A percentile compares a stretch with the other conserved stretches of the same genome.
These are phyloP conservation scores for Thamnophis elegans DNA, from an alignment of 2,797 vertebrate genomes.

Conservation along the genomic window DNA sequence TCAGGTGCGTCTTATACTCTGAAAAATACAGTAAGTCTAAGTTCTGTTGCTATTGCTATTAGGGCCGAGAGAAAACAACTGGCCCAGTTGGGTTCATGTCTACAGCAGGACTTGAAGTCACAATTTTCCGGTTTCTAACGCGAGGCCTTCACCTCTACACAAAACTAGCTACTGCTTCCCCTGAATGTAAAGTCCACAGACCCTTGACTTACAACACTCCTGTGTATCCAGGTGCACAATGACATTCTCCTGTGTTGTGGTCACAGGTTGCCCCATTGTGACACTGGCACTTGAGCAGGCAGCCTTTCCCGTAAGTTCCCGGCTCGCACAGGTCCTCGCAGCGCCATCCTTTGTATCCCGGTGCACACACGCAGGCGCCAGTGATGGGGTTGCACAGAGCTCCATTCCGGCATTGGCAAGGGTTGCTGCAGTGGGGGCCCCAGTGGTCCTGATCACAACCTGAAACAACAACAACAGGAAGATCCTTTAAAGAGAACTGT, in stretches of 20 bases:
- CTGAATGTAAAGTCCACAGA: not conserved
- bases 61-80: not conserved
- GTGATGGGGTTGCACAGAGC: constrained; percentile 99
- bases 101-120: not conserved
- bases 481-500: fast-evolving
- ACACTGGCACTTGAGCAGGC: constrained; percentile 94
- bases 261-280: constrained; percentile 92
- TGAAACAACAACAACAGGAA: constrained; percentile 63
- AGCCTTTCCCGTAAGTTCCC: constrained; percentile 90
- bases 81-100: not conserved
- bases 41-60: too few species aligned
- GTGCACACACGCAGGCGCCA: constrained; percentile 93
- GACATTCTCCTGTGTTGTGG: constrained; percentile 93
- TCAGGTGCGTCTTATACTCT: too few species aligned
- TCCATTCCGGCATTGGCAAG: constrained; percentile 96
- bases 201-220: constrained; percentile 89
- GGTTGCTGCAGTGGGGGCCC: constrained; percentile 98
- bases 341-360: constrained; percentile 95
- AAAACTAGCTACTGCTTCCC: not conserved
- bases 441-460: constrained; percentile 96
- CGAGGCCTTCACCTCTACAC: not conserved
- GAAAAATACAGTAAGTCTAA: too few species aligned
- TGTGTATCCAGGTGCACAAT: constrained; percentile 91
- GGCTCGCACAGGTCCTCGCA: constrained; percentile 92
- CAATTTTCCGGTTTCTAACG: not conserved